Conservation (phyloP, 2,888 invertebrate species). For the Cryptops parisi region DNA sequence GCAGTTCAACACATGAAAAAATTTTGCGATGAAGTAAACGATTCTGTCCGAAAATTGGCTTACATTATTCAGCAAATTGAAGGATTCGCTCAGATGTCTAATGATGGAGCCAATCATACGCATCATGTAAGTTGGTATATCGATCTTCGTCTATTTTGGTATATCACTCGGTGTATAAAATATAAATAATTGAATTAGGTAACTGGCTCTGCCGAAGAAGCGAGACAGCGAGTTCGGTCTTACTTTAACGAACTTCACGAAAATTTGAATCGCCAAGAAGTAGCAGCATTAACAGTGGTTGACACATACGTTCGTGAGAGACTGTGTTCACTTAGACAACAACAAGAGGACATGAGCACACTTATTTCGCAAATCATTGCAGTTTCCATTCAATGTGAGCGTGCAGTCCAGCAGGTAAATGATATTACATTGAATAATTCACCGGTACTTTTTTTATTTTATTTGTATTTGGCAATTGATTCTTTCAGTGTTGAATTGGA, state of each 20-base stretch:
- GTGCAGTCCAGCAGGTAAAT: constrained; percentile 34
- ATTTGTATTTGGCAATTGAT: no score
- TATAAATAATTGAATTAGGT: constrained; percentile 23
- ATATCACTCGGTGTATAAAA: not conserved
- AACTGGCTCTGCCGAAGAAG: constrained; percentile 34
- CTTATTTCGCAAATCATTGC: constrained; percentile 39
- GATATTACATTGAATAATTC: not conserved
- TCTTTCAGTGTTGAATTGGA: no score
- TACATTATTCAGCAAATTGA: constrained; percentile 33
- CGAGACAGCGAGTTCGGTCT: constrained; percentile 35
- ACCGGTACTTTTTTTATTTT: no score
- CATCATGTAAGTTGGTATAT: constrained; percentile 18
- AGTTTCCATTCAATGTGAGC: constrained; percentile 42
- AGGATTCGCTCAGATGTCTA: constrained; percentile 22
- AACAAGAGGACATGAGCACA: constrained; percentile 40
- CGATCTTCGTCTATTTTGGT: no score
- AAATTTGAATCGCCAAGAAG: constrained; percentile 38
- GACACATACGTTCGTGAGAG: constrained; percentile 41
- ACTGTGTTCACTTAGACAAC: constrained; percentile 38
- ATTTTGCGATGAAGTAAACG: constrained; percentile 40
- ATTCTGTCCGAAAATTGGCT: constrained; percentile 37
- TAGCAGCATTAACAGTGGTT: constrained; percentile 39
- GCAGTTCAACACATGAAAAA: constrained; percentile 39
- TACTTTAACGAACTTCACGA: constrained; percentile 40
- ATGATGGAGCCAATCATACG: constrained; percentile 6